These are phyloP conservation scores for Dione juno DNA, from an alignment of 2,888 invertebrate species.

Conservation along the genomic window DNA sequence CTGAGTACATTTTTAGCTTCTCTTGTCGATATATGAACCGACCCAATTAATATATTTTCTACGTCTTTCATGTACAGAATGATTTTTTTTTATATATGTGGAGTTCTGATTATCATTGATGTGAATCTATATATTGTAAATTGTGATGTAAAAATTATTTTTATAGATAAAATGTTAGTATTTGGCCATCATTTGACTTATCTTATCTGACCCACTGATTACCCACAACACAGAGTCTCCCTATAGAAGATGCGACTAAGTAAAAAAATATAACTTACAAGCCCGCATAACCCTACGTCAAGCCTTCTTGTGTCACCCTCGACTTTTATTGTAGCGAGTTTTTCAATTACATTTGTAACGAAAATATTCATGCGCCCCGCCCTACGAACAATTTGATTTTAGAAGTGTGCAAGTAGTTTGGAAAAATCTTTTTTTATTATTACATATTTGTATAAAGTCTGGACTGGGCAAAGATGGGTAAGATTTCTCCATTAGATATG, in stretches of 20 bases:
- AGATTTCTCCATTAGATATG: background rate
- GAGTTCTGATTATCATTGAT: too few relatives aligned
- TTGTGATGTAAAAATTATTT: too few relatives aligned
- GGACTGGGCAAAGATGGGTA: background rate
- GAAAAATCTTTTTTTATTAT: conserved; percentile 6
- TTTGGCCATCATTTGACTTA: too few relatives aligned
- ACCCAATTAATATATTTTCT: too few relatives aligned
- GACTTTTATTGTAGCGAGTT: conserved; percentile 68
- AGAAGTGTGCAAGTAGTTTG: conserved; percentile 11
- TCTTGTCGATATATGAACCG: too few relatives aligned
- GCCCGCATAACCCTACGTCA: conserved; percentile 49
- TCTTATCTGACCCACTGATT: too few relatives aligned
- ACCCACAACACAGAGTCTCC: background rate
- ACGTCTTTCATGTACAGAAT: too few relatives aligned
- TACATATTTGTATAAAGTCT: background rate
- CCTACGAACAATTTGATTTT: conserved; percentile 24
- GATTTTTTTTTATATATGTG: too few relatives aligned
- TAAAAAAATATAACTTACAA: conserved; percentile 25
- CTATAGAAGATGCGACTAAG: background rate
- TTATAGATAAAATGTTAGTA: too few relatives aligned
- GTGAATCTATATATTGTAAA: too few relatives aligned
- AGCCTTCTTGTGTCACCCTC: conserved; percentile 61
- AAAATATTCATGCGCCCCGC: conserved; percentile 51
- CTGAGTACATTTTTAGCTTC: too few relatives aligned
- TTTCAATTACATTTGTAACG: conserved; percentile 71